Base-by-base conservation (phyloP, 2,797 vertebrate species). In the Arremon aurantiirostris region DNA sequence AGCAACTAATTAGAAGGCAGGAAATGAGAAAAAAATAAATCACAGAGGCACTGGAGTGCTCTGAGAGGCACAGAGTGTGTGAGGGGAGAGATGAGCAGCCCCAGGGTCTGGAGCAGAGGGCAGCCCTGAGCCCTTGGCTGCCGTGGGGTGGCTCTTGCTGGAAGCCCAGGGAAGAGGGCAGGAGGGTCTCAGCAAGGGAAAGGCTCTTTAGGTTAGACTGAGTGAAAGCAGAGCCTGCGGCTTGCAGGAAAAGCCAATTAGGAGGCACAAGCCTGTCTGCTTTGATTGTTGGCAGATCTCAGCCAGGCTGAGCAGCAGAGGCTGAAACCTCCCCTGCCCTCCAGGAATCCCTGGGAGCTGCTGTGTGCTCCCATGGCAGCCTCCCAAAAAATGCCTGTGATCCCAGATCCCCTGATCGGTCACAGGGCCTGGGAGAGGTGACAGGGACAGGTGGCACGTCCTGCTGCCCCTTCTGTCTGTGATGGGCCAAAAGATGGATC, bases 401-500 rank as follows among this genome's bases (percentile, higher is more conserved):
- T 19, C n/a, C 18, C 77, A 75, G 8, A 37, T 49, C 37, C 49
- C 22, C 32, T 0, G 0, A 9, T 4, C 0, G 0, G 32, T 27
- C 60, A 39, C 35, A 59, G 34, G 9, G 37, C 2, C 12, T 82
- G 46, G 37, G 39, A 69, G 30, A 42, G 7, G 30, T 35, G 41
- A 16, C 59, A 56, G 11, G 2, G 19, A 6, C 13, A 46, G 21
- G 11, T 9, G 37, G 17, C 27, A 66, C 0, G 2, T 41, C 24
- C 46, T 91, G 35, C n/a, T 60, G 6, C 12, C 30, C 32, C 8
- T 52, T 52, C 22, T 30, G 21, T 63, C 39, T 52, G 20, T 30
- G 27, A 12, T 63, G 4, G 18, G 19, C 16, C 28, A 19, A 5
- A 12, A 56, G 34, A 9, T 20, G 19, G 21, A 65, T 50, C 27